Evolutionary conservation across 2,888 invertebrate species (phyloP).

Genomic region (Osmoderma eremita): DNA sequence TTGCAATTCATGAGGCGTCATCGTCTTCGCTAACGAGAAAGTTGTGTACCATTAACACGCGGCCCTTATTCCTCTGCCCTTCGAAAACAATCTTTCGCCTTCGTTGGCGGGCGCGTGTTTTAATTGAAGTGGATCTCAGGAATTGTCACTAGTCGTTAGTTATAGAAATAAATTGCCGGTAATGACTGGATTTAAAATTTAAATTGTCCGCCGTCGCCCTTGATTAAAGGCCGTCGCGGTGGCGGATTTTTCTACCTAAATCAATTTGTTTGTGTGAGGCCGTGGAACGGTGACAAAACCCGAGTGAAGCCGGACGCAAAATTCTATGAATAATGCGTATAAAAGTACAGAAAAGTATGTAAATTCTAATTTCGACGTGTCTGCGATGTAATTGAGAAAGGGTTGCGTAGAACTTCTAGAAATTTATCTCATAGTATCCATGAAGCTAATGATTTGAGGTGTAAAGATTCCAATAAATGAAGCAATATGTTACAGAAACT

Average conservation of each 20-base stretch:
- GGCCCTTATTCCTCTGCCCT: not conserved
- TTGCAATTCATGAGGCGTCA: slow-evolving; percentile 43
- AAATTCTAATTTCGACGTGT: no score
- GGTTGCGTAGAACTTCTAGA: no score
- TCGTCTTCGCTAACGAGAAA: slow-evolving; percentile 41
- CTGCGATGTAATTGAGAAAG: no score
- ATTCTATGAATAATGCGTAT: not conserved
- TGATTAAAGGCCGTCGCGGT: slow-evolving; percentile 16
- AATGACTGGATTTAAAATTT: slow-evolving; percentile 32
- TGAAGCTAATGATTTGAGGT: no score
- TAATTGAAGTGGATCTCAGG: slow-evolving; percentile 32
- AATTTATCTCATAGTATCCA: no score
- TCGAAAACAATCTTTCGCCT: slow-evolving; percentile 18
- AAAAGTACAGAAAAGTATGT: not conserved
- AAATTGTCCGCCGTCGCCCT: slow-evolving; percentile 21
- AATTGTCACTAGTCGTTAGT: slow-evolving; percentile 23
- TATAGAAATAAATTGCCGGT: slow-evolving; percentile 26
- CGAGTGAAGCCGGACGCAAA: not conserved
- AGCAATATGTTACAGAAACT: no score
- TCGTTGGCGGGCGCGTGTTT: slow-evolving; percentile 6
- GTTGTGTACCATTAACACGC: slow-evolving; percentile 37
- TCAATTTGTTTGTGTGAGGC: not conserved
- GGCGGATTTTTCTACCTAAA: slow-evolving; percentile 2
- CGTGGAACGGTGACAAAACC: no score
- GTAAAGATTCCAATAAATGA: no score